Percentiles rank a stretch among this genome's conserved stretches.
Evolutionary conservation across 23 tunicate genomes (phyloP).

Genomic region (Ascidia mentula): DNA sequence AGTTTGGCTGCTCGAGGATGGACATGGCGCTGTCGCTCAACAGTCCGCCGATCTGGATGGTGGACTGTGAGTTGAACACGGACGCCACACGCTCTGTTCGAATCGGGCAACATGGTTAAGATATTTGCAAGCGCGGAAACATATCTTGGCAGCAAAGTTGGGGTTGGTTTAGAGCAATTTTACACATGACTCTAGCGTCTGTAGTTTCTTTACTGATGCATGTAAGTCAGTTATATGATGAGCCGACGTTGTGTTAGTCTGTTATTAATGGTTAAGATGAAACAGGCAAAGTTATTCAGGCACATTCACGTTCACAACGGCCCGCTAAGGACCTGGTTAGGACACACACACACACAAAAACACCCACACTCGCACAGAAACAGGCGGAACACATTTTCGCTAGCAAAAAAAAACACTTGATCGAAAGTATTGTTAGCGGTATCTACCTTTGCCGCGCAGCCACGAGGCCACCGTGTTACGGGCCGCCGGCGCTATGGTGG

Average conservation of each 20-base stretch:
- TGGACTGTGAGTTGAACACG: conserved; percentile 91
- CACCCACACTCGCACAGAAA: neutral
- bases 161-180: neutral
- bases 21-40: conserved; percentile 19
- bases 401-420: neutral
- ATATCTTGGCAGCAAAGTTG: neutral
- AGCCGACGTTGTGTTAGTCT: too few relatives aligned
- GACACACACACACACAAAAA: too few relatives aligned
- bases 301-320: too few relatives aligned
- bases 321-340: too few relatives aligned
- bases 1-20: neutral
- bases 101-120: neutral
- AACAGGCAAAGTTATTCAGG: too few relatives aligned
- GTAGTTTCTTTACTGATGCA: too few relatives aligned
- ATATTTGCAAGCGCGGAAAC: neutral
- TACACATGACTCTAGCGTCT: too few relatives aligned
- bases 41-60: conserved; percentile 84
- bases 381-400: neutral
- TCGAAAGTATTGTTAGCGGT: conserved; percentile 14
- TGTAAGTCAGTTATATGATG: too few relatives aligned
- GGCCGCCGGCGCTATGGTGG: conserved; percentile 61
- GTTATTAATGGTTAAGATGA: too few relatives aligned
- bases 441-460: conserved; percentile 81
- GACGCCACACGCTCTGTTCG: conserved; percentile 55
- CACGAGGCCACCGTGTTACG: conserved; percentile 50